A percentile compares a stretch with the other conserved stretches of the same genome.
Conservation (phyloP, 2,888 invertebrate species). For the Sesia apiformis region DNA sequence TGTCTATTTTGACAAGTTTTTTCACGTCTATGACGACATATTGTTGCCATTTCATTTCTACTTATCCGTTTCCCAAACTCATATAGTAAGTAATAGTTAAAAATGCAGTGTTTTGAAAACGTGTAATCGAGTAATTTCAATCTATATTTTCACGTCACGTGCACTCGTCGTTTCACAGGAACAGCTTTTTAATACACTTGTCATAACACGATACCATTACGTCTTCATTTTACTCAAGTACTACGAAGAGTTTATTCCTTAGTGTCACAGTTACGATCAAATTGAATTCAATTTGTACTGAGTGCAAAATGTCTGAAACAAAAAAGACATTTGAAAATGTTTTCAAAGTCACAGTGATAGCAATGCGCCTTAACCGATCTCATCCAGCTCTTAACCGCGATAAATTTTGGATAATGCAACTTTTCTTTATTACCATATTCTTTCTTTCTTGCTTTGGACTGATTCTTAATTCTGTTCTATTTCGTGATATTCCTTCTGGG, state of each 20-base stretch:
- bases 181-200: constrained; percentile 5
- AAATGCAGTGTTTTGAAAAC: too few relatives aligned
- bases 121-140: too few relatives aligned
- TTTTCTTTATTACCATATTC: constrained; percentile 12
- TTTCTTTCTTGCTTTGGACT: constrained; percentile 11
- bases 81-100: too few relatives aligned
- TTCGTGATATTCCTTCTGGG: constrained; percentile 24
- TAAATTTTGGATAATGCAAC: constrained; percentile 20
- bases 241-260: too few relatives aligned
- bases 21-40: too few relatives aligned
- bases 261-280: not conserved
- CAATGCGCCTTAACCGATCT: constrained; percentile 26
- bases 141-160: constrained; percentile 4
- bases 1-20: too few relatives aligned
- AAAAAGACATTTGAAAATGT: constrained; percentile 23
- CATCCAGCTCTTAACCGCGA: constrained; percentile 24
- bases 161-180: constrained; percentile 6
- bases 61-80: not conserved
- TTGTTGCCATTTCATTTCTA: too few relatives aligned
- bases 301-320: constrained; percentile 11
- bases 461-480: constrained; percentile 26
- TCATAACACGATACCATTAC: not conserved
- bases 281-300: not conserved
- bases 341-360: constrained; percentile 21
- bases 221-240: not conserved